Conservation (phyloP, 2,888 invertebrate genomes). For the Lepidonotus clava region DNA sequence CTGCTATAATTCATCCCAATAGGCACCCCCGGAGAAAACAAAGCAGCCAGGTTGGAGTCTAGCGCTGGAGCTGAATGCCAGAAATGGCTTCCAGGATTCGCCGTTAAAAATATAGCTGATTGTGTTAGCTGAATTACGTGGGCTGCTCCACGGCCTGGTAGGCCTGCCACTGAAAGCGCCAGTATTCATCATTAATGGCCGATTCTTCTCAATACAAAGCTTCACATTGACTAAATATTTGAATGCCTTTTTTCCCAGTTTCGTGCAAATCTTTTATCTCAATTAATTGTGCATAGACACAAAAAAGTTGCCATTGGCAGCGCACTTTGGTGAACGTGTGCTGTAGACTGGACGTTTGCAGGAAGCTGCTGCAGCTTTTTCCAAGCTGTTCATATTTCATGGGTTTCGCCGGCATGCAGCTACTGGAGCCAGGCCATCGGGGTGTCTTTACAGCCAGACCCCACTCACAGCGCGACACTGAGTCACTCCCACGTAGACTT, state of each 20-base stretch:
- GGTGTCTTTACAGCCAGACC: constrained; percentile 12
- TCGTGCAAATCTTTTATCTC: neutral
- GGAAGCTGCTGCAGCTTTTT: neutral
- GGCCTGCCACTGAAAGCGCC: neutral
- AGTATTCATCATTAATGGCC: neutral
- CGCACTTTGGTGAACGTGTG: neutral
- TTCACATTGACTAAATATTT: neutral
- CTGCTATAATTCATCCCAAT: neutral
- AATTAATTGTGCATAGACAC: neutral
- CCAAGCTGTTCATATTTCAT: constrained; percentile 35
- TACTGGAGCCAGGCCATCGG: neutral
- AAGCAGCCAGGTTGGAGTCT: neutral
- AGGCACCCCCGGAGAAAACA: neutral
- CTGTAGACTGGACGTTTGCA: neutral
- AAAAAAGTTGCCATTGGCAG: neutral
- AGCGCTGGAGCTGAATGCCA: neutral
- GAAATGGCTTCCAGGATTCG: neutral
- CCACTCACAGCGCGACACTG: neutral
- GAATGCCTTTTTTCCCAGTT: neutral
- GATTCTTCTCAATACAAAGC: neutral
- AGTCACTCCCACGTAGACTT: constrained; percentile 3
- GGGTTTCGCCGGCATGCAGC: neutral
- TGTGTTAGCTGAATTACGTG: neutral
- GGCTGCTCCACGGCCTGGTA: neutral
- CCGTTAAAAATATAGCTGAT: neutral